Percentiles rank a stretch among this genome's conserved stretches.
Evolutionary conservation across 2,797 vertebrate genomes (phyloP).

Genomic region (Pelobates cultripes): DNA sequence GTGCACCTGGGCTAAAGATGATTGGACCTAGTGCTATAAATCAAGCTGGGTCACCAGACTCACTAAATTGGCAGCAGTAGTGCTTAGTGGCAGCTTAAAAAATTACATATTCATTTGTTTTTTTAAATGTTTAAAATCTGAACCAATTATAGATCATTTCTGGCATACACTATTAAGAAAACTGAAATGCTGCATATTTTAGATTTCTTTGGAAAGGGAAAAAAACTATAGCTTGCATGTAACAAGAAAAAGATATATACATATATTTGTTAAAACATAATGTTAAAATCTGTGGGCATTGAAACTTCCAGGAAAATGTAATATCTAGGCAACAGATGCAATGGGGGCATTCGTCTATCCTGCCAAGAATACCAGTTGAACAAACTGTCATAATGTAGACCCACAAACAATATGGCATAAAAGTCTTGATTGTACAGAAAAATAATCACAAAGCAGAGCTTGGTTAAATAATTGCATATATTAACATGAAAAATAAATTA

Average conservation of each 20-base stretch:
- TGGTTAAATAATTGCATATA: background rate
- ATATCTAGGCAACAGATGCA: conserved; percentile 49
- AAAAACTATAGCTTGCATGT: background rate
- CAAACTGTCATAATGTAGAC: conserved; percentile 54
- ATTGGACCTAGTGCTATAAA: background rate
- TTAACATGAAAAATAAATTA: background rate
- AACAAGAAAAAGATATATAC: background rate
- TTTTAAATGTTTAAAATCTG: background rate
- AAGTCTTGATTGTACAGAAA: conserved; percentile 28
- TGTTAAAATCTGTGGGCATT: conserved; percentile 37
- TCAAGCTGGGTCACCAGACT: background rate
- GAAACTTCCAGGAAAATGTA: conserved; percentile 39
- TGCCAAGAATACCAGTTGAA: conserved; percentile 53
- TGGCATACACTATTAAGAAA: background rate
- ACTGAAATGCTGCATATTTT: background rate
- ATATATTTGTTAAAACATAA: conserved; percentile 21
- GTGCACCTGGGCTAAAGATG: background rate
- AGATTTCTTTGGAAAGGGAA: background rate
- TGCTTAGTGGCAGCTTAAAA: too few species aligned
- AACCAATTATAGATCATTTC: background rate
- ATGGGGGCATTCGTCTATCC: conserved; percentile 46
- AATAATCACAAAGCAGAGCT: conserved; percentile 11
- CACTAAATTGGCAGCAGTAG: too few species aligned
- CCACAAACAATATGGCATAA: conserved; percentile 55
- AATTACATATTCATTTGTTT: background rate